phyloP scores from a whole-genome alignment of 2,113 vertebrate genomes.

The Romanogobio albipinnatus region DNA sequence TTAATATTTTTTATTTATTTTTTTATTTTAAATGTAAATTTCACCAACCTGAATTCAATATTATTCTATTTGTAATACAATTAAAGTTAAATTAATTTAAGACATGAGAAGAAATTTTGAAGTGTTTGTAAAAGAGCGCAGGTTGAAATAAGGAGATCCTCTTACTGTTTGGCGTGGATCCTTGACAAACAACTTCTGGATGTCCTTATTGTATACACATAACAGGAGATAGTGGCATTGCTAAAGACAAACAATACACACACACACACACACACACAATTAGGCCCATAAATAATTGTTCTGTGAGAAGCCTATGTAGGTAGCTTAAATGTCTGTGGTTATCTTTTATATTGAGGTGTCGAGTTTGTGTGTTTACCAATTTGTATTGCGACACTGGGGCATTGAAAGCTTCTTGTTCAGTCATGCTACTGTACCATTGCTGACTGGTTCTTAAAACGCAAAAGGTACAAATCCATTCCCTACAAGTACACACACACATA shows the following conservation, averaged over 20 bases:
- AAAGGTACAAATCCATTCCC: slow-evolving; percentile 73
- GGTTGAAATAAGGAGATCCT: neutral
- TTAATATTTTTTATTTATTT: neutral
- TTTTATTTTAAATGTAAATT: neutral
- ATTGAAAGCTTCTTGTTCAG: slow-evolving; percentile 33
- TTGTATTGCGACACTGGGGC: slow-evolving; percentile 45
- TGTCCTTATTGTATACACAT: slow-evolving; percentile 61
- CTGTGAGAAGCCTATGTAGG: neutral
- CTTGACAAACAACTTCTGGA: slow-evolving; percentile 52
- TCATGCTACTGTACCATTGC: neutral
- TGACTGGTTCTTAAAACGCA: slow-evolving; percentile 58
- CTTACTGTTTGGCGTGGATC: slow-evolving; percentile 64
- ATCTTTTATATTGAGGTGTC: too few relatives aligned
- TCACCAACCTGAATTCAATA: neutral
- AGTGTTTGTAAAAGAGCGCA: neutral
- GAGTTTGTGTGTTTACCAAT: slow-evolving; percentile 59
- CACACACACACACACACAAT: neutral
- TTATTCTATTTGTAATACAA: neutral
- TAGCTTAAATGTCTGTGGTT: neutral
- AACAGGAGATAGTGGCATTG: slow-evolving; percentile 74
- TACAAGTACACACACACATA: slow-evolving; percentile 57
- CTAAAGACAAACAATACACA: slow-evolving; percentile 56
- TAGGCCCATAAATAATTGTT: neutral
- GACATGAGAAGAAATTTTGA: neutral
- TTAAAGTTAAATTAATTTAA: too few relatives aligned